Conservation (phyloP, 2,797 vertebrate species). For the Xiphophorus birchmanni region DNA sequence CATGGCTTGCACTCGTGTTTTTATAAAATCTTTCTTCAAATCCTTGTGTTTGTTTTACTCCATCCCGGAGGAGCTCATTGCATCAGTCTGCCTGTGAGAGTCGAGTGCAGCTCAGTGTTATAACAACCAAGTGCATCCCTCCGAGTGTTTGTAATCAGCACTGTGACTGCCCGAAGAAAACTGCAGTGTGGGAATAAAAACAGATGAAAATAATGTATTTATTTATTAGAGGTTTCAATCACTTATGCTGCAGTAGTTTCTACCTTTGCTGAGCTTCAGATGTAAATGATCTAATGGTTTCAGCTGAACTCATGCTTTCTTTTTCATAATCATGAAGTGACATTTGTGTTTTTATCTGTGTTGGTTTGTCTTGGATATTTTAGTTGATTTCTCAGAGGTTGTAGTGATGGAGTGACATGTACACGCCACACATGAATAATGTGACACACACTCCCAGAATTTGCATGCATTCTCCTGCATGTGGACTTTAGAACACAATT, state of each 20-base stretch:
- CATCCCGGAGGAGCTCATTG: slow-evolving; percentile 30
- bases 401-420: not conserved
- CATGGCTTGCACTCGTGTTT: not conserved
- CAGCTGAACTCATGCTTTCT: not conserved
- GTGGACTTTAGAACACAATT: not conserved
- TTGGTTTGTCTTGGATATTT: not conserved
- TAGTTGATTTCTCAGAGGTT: not conserved
- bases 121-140: slow-evolving; percentile 8
- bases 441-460: not conserved
- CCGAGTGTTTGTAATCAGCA: slow-evolving; percentile 7
- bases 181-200: slow-evolving; percentile 17
- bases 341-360: not conserved
- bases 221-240: not conserved
- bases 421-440: not conserved
- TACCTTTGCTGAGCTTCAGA: not conserved
- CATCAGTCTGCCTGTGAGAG: slow-evolving; percentile 31
- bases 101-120: slow-evolving; percentile 14
- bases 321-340: not conserved
- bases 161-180: slow-evolving; percentile 5
- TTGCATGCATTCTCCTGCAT: not conserved
- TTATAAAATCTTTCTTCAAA: slow-evolving; percentile 11
- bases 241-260: not conserved
- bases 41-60: slow-evolving; percentile 35
- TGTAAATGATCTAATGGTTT: not conserved
- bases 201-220: not conserved